phyloP scores from a whole-genome alignment of 2,888 invertebrate genomes.

The Agapetus fuscipes region DNA sequence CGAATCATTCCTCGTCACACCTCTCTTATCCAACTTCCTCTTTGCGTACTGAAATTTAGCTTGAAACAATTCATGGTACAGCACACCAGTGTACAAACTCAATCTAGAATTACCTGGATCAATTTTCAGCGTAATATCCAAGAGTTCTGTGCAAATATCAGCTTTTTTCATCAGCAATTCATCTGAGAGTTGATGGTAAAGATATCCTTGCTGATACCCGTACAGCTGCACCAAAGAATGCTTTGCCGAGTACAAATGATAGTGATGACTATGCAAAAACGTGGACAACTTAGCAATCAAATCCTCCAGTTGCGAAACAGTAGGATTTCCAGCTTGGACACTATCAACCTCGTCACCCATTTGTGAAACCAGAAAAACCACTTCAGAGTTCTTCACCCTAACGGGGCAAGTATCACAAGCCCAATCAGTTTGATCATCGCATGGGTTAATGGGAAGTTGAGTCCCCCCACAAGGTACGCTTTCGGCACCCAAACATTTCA shows the following conservation, averaged over 20 bases:
- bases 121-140: conserved; percentile 50
- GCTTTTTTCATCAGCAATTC: conserved; percentile 55
- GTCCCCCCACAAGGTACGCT: conserved; percentile 52
- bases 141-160: conserved; percentile 55
- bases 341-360: conserved; percentile 70
- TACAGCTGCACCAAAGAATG: conserved; percentile 75
- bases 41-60: conserved; percentile 44
- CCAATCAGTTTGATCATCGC: conserved; percentile 66
- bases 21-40: conserved; percentile 33
- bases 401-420: conserved; percentile 61
- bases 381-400: conserved; percentile 53
- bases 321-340: conserved; percentile 50
- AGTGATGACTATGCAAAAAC: conserved; percentile 77
- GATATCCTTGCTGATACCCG: conserved; percentile 56
- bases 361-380: conserved; percentile 55
- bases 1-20: conserved; percentile 28
- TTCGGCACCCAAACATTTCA: conserved; percentile 56
- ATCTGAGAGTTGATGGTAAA: conserved; percentile 42
- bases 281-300: conserved; percentile 58
- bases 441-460: conserved; percentile 61
- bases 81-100: conserved; percentile 66
- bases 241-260: conserved; percentile 70
- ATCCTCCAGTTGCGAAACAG: conserved; percentile 50
- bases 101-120: conserved; percentile 68
- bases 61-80: conserved; percentile 61